Base-by-base conservation (phyloP, 1,140 invertebrate genomes). In the Drusus annulatus region DNA sequence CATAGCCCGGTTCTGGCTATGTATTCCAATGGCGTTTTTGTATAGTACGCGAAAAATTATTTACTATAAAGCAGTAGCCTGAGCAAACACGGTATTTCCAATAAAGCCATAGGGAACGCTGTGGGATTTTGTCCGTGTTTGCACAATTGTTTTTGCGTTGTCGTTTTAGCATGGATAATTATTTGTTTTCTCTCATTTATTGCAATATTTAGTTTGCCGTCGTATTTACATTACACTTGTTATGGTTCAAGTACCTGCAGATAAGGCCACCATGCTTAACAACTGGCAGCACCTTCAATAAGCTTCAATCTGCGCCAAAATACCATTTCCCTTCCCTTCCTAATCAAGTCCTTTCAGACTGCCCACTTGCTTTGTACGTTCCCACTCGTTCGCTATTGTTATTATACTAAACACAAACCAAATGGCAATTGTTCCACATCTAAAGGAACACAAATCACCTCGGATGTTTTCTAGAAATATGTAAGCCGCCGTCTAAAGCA, bases 141-240 rank as follows among this genome's bases (percentile, higher is more conserved):
- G 65, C 76, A 78, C 63, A 78, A 78, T 78, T 78, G 76, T 78
- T 78, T 83, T 83, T 80, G 81, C 81, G 65, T 69, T 78, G 77
- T 83, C 76, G 76, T 76, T 83, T 83, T 78, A 76, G 60, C 69
- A 68, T 36, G 17, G 23, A 75, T 77, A 81, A 75, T 81, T 56
- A 81, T 81, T 78, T 80, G 60, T 83, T 83, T 80, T 54, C 50
- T 60, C 54, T 82, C 51, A 74, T 82, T 80, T 83, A 80, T 83
- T 83, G 74, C 76, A 62, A 75, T 79, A 80, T 83, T 80, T 83
- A 78, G 81, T 80, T 74, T 60, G 73, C 81, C 69, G 73, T 80
- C 76, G 76, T 83, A 83, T 83, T 83, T 83, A 80, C 81, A 83
- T 83, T 83, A 80, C 81, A 83, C 81, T 83, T 83, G 81, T 83